Evolutionary conservation across 2,888 invertebrate genomes (phyloP).

Genomic region (Lomographa bimaculata): DNA sequence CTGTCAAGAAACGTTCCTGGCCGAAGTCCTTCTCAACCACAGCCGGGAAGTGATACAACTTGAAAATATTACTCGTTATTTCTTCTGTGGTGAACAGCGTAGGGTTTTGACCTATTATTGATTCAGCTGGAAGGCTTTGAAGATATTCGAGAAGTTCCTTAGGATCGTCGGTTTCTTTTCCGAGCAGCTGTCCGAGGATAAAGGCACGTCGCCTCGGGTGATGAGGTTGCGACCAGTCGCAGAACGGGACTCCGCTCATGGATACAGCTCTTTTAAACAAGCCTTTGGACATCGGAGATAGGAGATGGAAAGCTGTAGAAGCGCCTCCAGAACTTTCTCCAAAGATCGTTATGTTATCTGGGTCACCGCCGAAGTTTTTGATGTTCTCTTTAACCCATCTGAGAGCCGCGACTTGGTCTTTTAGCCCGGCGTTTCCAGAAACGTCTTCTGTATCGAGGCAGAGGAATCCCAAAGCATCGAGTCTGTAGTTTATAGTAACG

Average conservation of each 20-base stretch:
- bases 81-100: constrained; percentile 43
- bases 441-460: constrained; percentile 47
- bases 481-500: constrained; percentile 54
- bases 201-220: constrained; percentile 12
- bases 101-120: constrained; percentile 41
- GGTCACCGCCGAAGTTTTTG: constrained; percentile 47
- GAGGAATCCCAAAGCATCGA: constrained; percentile 47
- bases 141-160: constrained; percentile 8
- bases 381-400: constrained; percentile 50
- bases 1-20: constrained; percentile 44
- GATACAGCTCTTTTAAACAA: constrained; percentile 45
- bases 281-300: constrained; percentile 52
- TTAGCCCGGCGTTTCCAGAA: constrained; percentile 52
- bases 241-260: constrained; percentile 41
- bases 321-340: constrained; percentile 52
- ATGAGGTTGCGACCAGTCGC: constrained; percentile 10
- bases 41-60: constrained; percentile 50
- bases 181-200: constrained; percentile 8
- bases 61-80: constrained; percentile 33
- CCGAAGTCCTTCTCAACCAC: constrained; percentile 57
- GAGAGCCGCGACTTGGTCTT: constrained; percentile 50
- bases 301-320: constrained; percentile 38
- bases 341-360: constrained; percentile 48
- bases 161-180: constrained; percentile 9
- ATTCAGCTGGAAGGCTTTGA: constrained; percentile 21